A percentile compares a stretch with the other conserved stretches of the same genome.
Evolutionary conservation across 2,113 vertebrate species (phyloP).

Genomic region (Pseudonaja textilis): DNA sequence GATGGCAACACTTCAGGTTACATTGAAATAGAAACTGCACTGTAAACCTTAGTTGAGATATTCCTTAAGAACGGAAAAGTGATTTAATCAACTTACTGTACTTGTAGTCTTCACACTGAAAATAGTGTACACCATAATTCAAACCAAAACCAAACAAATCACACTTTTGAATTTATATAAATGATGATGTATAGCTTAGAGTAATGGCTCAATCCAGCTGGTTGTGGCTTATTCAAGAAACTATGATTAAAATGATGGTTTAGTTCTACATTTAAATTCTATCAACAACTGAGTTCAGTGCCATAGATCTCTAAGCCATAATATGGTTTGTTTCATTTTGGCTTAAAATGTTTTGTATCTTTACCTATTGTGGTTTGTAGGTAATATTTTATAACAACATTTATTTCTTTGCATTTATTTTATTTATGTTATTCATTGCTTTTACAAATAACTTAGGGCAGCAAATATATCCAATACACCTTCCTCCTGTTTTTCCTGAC

Average conservation of each 20-base stretch:
- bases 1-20: background rate
- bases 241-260: background rate
- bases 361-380: background rate
- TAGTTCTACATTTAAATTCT: background rate
- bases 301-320: background rate
- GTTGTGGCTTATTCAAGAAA: background rate
- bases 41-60: background rate
- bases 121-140: background rate
- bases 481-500: background rate
- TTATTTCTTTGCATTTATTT: background rate
- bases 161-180: background rate
- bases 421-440: background rate
- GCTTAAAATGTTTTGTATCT: background rate
- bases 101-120: background rate
- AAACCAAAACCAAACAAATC: background rate
- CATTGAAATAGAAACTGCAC: background rate
- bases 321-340: background rate
- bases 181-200: background rate
- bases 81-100: background rate
- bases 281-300: background rate
- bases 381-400: background rate
- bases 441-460: background rate
- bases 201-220: background rate
- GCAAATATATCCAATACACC: background rate
- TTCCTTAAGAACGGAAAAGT: background rate